These are phyloP conservation scores for Petroica traversi DNA, from an alignment of 2,113 vertebrate genomes.

Conservation along the genomic window DNA sequence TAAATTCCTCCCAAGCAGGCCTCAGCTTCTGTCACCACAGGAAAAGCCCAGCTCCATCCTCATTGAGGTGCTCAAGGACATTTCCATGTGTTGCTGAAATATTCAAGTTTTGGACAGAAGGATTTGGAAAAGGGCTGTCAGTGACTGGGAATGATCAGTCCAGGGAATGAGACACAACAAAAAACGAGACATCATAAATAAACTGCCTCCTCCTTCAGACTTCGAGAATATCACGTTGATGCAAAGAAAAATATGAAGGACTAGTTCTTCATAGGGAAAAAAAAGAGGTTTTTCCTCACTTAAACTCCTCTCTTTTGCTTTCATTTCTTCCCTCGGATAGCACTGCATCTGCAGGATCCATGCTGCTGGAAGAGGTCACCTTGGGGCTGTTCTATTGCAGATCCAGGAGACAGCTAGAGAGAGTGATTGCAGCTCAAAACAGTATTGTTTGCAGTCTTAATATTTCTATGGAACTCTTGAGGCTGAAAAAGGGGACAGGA, in stretches of 20 bases:
- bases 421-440: constrained; percentile 30
- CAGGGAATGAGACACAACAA: background rate
- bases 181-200: background rate
- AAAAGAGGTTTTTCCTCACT: background rate
- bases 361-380: constrained; percentile 33
- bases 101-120: background rate
- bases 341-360: background rate
- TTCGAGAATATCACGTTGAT: background rate
- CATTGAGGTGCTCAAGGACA: background rate
- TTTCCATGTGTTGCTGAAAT: background rate
- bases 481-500: background rate
- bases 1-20: background rate
- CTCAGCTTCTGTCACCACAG: background rate
- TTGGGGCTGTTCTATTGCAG: constrained; percentile 8
- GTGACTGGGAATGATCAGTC: background rate
- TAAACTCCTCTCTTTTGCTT: background rate
- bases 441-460: constrained; percentile 26
- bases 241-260: background rate
- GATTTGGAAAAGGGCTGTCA: background rate
- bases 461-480: constrained; percentile 38
- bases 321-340: background rate
- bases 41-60: rapidly evolving
- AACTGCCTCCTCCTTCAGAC: background rate
- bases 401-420: background rate
- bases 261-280: background rate